Evolutionary conservation across 2,888 invertebrate species (phyloP).

Genomic region (Protonemura montana): DNA sequence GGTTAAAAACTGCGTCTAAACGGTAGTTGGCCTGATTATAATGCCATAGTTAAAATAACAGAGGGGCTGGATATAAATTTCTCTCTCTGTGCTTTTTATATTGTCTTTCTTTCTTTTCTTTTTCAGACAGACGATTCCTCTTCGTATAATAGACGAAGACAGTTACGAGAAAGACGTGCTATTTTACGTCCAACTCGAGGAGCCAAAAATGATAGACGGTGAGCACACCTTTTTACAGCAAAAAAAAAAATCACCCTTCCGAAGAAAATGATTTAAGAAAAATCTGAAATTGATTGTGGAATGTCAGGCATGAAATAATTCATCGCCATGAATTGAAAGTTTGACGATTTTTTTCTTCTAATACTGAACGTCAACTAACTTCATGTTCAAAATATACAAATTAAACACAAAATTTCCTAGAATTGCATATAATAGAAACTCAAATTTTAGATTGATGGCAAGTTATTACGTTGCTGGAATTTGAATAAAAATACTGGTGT

Average conservation of each 20-base stretch:
- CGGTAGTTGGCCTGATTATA: neutral
- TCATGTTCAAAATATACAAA: neutral
- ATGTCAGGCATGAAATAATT: neutral
- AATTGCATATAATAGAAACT: too few species aligned
- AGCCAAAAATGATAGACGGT: slow-evolving; percentile 89
- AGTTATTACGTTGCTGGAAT: neutral
- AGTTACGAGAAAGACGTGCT: slow-evolving; percentile 96
- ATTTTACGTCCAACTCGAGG: slow-evolving; percentile 90
- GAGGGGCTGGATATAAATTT: neutral
- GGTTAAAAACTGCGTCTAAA: neutral
- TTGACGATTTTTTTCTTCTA: neutral
- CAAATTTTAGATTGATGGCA: too few species aligned
- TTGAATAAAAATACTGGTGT: neutral
- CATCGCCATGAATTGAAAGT: neutral
- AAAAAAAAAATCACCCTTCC: too few species aligned
- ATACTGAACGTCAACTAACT: neutral
- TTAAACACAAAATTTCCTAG: too few species aligned
- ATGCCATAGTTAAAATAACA: neutral
- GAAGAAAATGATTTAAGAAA: too few species aligned
- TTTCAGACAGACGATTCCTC: slow-evolving; percentile 84
- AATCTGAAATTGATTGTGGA: neutral
- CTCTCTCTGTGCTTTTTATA: neutral
- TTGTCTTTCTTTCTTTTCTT: slow-evolving; percentile 52
- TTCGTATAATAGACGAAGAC: slow-evolving; percentile 94
- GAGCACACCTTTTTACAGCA: slow-evolving; percentile 57